Evolutionary conservation across 2,113 vertebrate genomes (phyloP).

Genomic region (Cyanistes caeruleus): DNA sequence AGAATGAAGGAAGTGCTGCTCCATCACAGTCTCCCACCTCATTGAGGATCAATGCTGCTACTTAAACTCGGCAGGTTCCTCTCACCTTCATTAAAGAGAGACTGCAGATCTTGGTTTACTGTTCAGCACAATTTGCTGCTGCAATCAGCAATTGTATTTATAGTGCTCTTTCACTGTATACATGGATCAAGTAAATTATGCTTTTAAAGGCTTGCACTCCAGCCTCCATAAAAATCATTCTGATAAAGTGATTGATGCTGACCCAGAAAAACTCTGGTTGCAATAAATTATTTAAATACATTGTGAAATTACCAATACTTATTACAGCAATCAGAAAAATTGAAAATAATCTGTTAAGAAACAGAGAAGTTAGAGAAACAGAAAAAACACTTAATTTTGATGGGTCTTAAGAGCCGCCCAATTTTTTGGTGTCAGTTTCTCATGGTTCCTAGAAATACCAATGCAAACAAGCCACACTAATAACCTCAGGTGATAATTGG

Average conservation of each 20-base stretch:
- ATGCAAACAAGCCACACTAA: background rate
- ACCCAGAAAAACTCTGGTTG: background rate
- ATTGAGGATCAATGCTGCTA: background rate
- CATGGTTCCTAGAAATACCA: conserved; percentile 11
- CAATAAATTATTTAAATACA: background rate
- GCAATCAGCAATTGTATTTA: background rate
- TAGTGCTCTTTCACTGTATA: background rate
- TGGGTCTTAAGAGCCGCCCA: background rate
- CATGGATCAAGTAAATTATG: background rate
- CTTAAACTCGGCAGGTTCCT: background rate
- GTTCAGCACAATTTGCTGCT: background rate
- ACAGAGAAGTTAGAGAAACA: background rate
- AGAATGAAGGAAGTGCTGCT: background rate
- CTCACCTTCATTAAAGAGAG: background rate
- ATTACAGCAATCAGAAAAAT: background rate
- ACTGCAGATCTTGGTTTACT: background rate
- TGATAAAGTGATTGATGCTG: background rate
- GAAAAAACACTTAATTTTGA: background rate
- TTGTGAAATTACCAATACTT: background rate
- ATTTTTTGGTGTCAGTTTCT: background rate
- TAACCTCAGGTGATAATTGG: background rate
- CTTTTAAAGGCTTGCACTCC: background rate
- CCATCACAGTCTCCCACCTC: background rate
- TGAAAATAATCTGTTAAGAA: background rate
- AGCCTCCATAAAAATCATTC: background rate